Evolutionary conservation across 2,113 vertebrate genomes (phyloP).

Genomic region (Nyctibius bracteatus): DNA sequence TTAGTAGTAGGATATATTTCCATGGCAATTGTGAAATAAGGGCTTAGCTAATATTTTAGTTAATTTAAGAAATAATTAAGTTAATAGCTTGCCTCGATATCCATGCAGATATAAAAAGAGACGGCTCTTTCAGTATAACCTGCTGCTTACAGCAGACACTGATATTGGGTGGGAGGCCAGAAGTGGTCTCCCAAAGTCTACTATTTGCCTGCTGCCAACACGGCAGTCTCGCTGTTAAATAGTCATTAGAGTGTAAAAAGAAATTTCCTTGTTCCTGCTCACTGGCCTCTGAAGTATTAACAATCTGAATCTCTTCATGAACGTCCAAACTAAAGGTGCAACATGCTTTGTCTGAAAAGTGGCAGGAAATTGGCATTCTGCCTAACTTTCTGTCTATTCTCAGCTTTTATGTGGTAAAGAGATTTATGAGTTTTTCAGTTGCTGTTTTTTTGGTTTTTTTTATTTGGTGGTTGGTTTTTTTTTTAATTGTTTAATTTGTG

Average conservation of each 20-base stretch:
- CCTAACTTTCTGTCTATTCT: conserved; percentile 73
- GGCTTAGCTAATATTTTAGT: background rate
- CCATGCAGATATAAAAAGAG: background rate
- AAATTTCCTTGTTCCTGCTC: conserved; percentile 54
- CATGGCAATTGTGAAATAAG: background rate
- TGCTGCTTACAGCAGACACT: background rate
- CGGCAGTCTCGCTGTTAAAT: conserved; percentile 64
- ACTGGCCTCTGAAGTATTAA: conserved; percentile 75
- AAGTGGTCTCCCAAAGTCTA: background rate
- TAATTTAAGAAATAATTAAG: background rate
- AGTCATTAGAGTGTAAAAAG: conserved; percentile 79
- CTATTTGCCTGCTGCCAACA: conserved; percentile 4
- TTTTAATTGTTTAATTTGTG: conserved; percentile 5
- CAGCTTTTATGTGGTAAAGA: conserved; percentile 85
- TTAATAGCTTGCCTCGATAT: background rate
- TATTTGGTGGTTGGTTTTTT: background rate
- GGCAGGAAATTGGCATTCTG: conserved; percentile 71
- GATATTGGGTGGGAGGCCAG: background rate
- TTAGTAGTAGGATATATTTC: background rate
- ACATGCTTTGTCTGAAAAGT: conserved; percentile 76
- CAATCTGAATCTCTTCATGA: conserved; percentile 75
- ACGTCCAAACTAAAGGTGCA: conserved; percentile 79
- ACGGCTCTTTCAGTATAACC: background rate
- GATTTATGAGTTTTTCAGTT: conserved; percentile 61
- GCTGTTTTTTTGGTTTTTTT: background rate